Base-by-base conservation (phyloP, 2,113 vertebrate genomes). In the Melanerpes formicivorus region DNA sequence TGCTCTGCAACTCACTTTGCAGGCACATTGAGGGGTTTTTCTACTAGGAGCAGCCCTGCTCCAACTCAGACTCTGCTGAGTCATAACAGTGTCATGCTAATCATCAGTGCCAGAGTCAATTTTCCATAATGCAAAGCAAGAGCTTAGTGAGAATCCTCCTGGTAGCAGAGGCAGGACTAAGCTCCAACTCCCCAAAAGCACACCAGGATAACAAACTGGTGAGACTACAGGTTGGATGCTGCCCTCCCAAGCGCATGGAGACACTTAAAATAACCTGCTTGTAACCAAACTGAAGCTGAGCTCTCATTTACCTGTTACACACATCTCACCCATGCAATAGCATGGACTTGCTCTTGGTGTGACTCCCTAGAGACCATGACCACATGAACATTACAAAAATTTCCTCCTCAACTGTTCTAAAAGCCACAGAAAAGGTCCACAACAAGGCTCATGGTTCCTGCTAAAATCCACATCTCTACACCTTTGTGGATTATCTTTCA, bases 1-100 rank as follows among this genome's bases (percentile, higher is more conserved):
- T 52, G 63, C 71, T 84, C 87, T 95, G 72, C 87, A 89, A 73
- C 21, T 83, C 88, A 64, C 67, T 90, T 62, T 83, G n/a, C 66
- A 76, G 42, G 74, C 63, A 84, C 34, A 2, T 74, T 77, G 22
- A 80, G 80, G 90, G 87, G 88, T 80, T 66, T 89, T 88, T 40
- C 40, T 40, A 40, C 88, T 90, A 90, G 74, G 90, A 95, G 88
- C 71, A 95, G 63, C 42, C 65, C 77, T 62, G 70, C 76, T 74
- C 77, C 84, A 70, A 34, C 87, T 80, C 50, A 70, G 78, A 67
- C 63, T 80, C 77, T 93, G 93, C 91, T 91, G 93, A 95, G 91
- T 93, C 95, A 93, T 65, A 85, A 90, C 84, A 76, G 73, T 80
- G 85, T 74, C 87, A 90, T 9, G 5, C 76, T 72, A 34, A 93